Conservation (phyloP, 2,888 invertebrate genomes). For the Spodoptera picta region DNA sequence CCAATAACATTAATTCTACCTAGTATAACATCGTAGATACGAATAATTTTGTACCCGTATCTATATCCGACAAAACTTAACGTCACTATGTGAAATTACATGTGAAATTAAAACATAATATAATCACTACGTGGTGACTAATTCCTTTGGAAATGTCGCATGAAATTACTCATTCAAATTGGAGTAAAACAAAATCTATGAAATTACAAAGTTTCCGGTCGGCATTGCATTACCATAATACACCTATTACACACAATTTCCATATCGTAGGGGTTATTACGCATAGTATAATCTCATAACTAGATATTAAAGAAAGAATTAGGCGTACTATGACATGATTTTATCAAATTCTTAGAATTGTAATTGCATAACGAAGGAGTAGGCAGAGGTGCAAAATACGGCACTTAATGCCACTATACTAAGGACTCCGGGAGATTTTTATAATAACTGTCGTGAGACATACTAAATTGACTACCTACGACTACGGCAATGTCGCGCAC, state of each 20-base stretch:
- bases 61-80: neutral
- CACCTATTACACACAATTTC: conserved; percentile 61
- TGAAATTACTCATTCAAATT: conserved; percentile 52
- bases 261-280: conserved; percentile 58
- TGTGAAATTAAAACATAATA: conserved; percentile 47
- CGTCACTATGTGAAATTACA: conserved; percentile 29
- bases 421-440: no score
- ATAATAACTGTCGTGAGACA: no score
- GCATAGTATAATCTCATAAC: conserved; percentile 41
- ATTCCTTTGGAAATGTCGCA: conserved; percentile 56
- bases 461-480: no score
- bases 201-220: conserved; percentile 71
- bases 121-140: conserved; percentile 40
- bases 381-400: no score
- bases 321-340: neutral
- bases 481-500: no score
- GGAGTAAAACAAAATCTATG: conserved; percentile 64
- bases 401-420: no score
- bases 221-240: conserved; percentile 70
- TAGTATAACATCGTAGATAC: no score
- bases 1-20: no score
- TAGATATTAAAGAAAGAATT: conserved; percentile 26
- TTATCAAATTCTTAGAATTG: no score
- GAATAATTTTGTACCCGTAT: no score
- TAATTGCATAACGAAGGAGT: no score